These are phyloP conservation scores for Scaptomyza cyrtandrae DNA, from an alignment of 2,888 invertebrate species.

Conservation along the genomic window DNA sequence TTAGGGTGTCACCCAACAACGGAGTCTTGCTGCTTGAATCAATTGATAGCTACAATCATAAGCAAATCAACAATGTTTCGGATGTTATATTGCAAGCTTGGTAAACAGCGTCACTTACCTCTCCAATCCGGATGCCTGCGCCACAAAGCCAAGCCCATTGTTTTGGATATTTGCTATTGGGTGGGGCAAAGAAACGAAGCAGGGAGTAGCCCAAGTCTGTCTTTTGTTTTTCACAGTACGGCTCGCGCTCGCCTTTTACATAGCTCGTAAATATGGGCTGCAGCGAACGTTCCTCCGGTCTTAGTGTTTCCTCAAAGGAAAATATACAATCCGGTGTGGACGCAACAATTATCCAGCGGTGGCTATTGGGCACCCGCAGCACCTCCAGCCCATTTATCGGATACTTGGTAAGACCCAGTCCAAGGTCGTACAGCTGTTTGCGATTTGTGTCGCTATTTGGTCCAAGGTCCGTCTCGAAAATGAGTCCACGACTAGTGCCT, in stretches of 20 bases:
- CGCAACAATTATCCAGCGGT: conserved; percentile 92
- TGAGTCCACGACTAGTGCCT: conserved; percentile 95
- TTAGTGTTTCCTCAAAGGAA: conserved; percentile 92
- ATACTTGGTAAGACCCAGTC: conserved; percentile 89
- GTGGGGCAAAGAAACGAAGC: conserved; percentile 90
- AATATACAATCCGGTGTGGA: conserved; percentile 94
- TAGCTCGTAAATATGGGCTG: conserved; percentile 77
- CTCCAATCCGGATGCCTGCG: conserved; percentile 91
- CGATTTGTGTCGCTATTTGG: conserved; percentile 93
- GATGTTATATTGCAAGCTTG: background rate
- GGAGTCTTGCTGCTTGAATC: conserved; percentile 46
- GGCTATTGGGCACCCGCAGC: conserved; percentile 89
- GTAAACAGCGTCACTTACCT: conserved; percentile 85
- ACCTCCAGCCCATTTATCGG: conserved; percentile 95
- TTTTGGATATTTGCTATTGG: conserved; percentile 88
- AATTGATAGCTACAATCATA: conserved; percentile 46
- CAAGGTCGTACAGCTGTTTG: conserved; percentile 95
- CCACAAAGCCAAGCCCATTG: conserved; percentile 95
- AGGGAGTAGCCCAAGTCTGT: conserved; percentile 91
- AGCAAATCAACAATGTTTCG: background rate
- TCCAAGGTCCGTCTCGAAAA: conserved; percentile 95
- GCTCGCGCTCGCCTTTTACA: conserved; percentile 70
- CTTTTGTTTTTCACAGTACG: conserved; percentile 89
- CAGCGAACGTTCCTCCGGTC: conserved; percentile 90
- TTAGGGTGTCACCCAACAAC: conserved; percentile 64